Evolutionary conservation across 2,888 invertebrate genomes (phyloP).

Genomic region (Imbricaverruca yamaguchii): DNA sequence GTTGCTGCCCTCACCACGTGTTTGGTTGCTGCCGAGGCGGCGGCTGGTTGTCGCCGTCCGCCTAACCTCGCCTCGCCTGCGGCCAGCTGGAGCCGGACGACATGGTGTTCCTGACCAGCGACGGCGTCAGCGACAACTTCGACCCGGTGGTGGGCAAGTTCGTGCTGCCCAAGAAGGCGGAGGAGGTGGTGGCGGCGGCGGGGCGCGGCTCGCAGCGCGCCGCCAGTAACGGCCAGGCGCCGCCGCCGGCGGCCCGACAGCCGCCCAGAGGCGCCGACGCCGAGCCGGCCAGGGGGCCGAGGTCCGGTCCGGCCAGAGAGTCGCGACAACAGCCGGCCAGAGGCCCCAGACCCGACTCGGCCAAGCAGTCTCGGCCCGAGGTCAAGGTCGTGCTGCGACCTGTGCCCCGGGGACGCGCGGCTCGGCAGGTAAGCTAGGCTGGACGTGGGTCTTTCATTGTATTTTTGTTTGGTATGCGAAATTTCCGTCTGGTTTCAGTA

Average conservation of each 20-base stretch:
- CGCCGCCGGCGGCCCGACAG: constrained; percentile 6
- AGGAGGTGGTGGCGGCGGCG: not conserved
- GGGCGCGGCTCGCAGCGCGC: not conserved
- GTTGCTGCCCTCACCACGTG: no score
- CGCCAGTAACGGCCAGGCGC: not conserved
- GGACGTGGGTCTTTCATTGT: no score
- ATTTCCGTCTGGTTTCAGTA: no score
- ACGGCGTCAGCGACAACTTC: constrained; percentile 82
- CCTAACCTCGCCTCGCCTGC: not conserved
- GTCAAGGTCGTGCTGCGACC: not conserved
- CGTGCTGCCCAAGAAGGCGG: constrained; percentile 46
- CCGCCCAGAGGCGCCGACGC: not conserved
- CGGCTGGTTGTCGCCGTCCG: not conserved
- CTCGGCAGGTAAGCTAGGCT: not conserved
- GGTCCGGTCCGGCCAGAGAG: not conserved
- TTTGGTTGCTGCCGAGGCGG: no score
- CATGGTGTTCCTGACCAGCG: constrained; percentile 78
- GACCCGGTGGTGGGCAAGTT: constrained; percentile 87
- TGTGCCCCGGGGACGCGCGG: not conserved
- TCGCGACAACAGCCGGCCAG: no score
- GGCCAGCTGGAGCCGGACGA: constrained; percentile 58
- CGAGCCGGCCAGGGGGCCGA: no score
- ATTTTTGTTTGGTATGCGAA: no score
- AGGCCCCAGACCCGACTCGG: no score
- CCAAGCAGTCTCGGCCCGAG: not conserved